Conservation (phyloP, 2,888 invertebrate genomes). For the Tromatobia lineatoria region DNA sequence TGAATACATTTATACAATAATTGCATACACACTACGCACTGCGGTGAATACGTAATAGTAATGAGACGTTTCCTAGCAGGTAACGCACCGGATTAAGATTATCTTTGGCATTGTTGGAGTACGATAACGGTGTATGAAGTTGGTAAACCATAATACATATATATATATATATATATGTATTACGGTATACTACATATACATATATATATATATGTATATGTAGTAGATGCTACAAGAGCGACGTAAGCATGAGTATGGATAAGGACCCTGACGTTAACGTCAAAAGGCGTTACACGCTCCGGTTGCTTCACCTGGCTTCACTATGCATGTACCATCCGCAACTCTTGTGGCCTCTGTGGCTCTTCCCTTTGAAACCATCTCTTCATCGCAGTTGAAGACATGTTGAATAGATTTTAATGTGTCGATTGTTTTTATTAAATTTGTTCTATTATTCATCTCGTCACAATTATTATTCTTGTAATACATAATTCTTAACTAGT, state of each 20-base stretch:
- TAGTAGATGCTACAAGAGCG: conserved; percentile 7
- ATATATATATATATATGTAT: background rate
- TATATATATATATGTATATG: conserved; percentile 2
- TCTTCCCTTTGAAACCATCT: conserved; percentile 65
- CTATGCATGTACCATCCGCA: conserved; percentile 48
- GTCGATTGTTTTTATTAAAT: conserved; percentile 66
- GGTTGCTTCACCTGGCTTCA: conserved; percentile 79
- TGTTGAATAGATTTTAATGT: conserved; percentile 77
- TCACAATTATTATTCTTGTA: background rate
- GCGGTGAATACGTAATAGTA: conserved; percentile 79
- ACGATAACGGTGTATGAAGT: conserved; percentile 67
- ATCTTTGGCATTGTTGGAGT: conserved; percentile 76
- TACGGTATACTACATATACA: no score
- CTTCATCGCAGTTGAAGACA: conserved; percentile 70
- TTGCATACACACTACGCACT: background rate
- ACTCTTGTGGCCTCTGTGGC: conserved; percentile 63
- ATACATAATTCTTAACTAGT: no score
- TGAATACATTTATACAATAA: conserved; percentile 3
- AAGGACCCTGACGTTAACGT: conserved; percentile 82
- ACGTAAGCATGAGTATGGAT: conserved; percentile 42
- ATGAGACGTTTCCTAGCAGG: conserved; percentile 77
- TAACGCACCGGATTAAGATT: conserved; percentile 83
- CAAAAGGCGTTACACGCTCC: conserved; percentile 82
- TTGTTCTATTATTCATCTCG: background rate
- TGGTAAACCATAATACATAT: conserved; percentile 40